Conservation (phyloP, 2,888 invertebrate species). For the Heteromurus nitidus region DNA sequence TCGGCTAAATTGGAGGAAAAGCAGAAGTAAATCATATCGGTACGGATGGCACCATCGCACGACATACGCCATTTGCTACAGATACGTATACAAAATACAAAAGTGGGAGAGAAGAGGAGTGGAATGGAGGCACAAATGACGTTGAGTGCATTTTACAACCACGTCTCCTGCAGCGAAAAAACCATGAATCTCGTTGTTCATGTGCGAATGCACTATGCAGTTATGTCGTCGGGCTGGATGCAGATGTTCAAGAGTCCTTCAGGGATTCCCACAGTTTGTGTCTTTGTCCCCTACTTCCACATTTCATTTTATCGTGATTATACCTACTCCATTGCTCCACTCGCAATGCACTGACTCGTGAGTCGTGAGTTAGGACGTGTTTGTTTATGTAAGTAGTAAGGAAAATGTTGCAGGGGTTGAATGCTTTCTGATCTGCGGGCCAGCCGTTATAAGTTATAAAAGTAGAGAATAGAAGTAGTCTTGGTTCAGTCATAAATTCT, state of each 20-base stretch:
- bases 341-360: too few relatives aligned
- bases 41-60: constrained; percentile 4
- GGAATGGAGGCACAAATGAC: too few relatives aligned
- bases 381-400: too few relatives aligned
- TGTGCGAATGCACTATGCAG: too few relatives aligned
- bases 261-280: constrained; percentile 34
- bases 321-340: background rate
- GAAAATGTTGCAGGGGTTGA: too few relatives aligned
- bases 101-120: too few relatives aligned
- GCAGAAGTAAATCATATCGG: constrained; percentile 7
- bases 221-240: constrained; percentile 18
- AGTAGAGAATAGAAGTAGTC: too few relatives aligned
- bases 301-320: constrained; percentile 27
- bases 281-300: constrained; percentile 3
- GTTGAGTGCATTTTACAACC: constrained; percentile 35
- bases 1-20: background rate
- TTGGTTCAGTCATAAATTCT: too few relatives aligned
- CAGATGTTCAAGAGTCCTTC: constrained; percentile 52
- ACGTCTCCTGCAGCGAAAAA: constrained; percentile 58
- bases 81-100: background rate
- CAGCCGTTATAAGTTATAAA: too few relatives aligned
- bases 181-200: too few relatives aligned
- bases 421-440: too few relatives aligned
- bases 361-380: too few relatives aligned
- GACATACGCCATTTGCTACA: background rate